Conservation (phyloP, 2,797 vertebrate genomes). For the Taeniopygia guttata region DNA sequence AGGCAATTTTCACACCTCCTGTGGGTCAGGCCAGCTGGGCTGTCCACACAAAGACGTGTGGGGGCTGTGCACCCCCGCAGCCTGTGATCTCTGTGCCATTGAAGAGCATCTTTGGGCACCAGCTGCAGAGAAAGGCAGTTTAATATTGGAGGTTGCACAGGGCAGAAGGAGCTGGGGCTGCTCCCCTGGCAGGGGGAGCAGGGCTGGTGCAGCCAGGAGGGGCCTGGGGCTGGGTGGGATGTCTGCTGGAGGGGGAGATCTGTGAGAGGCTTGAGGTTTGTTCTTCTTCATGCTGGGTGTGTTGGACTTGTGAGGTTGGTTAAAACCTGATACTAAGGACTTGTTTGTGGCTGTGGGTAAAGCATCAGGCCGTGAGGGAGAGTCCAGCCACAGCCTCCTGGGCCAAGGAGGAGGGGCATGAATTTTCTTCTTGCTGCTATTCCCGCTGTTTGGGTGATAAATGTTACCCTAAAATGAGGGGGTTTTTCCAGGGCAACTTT, state of each 20-base stretch:
- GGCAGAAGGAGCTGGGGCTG: background rate
- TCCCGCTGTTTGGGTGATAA: background rate
- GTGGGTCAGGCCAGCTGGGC: background rate
- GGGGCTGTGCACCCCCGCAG: background rate
- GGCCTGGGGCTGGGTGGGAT: background rate
- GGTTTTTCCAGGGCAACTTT: background rate
- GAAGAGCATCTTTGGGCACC: background rate
- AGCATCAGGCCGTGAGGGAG: no score
- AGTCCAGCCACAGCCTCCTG: background rate
- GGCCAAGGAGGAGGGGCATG: background rate
- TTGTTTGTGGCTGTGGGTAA: background rate
- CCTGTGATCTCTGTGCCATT: background rate
- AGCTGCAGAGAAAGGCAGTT: background rate
- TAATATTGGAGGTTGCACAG: background rate
- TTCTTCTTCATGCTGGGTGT: background rate
- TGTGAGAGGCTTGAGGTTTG: background rate
- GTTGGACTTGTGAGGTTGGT: background rate
- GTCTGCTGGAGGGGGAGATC: no score
- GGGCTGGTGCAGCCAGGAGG: background rate
- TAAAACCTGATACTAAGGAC: background rate
- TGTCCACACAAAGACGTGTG: background rate
- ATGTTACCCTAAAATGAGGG: background rate
- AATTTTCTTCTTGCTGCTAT: background rate
- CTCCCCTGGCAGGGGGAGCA: background rate
- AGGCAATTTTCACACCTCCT: background rate